Conservation (phyloP, 2,113 vertebrate genomes). For the Reinhardtius hippoglossoides region DNA sequence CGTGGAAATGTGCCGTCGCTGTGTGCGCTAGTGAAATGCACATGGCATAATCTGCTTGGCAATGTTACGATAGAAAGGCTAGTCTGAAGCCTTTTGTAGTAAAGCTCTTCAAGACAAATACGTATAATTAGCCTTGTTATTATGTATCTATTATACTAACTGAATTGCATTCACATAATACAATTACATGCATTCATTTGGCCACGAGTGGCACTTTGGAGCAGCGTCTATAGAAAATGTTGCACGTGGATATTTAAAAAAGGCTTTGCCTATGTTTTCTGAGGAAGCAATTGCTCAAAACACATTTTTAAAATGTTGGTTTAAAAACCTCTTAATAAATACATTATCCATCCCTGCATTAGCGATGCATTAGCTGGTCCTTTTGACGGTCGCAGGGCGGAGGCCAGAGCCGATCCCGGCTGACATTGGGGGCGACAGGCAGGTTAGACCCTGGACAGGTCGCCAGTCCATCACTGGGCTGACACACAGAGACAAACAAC, state of each 20-base stretch:
- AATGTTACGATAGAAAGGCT: neutral
- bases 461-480: neutral
- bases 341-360: neutral
- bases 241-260: too few relatives aligned
- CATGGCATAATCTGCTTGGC: neutral
- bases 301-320: too few relatives aligned
- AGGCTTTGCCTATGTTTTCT: neutral
- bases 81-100: neutral
- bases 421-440: neutral
- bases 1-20: neutral
- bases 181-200: neutral
- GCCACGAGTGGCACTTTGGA: neutral
- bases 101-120: too few relatives aligned
- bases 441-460: neutral
- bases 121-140: too few relatives aligned
- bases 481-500: neutral
- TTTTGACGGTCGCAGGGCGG: neutral
- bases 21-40: neutral
- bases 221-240: neutral
- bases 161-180: too few relatives aligned
- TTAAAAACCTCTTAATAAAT: neutral
- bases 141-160: too few relatives aligned
- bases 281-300: too few relatives aligned
- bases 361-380: neutral
- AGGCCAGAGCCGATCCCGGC: too few relatives aligned